Base-by-base conservation (phyloP, 2,113 vertebrate genomes). In the Prunella fulvescens region DNA sequence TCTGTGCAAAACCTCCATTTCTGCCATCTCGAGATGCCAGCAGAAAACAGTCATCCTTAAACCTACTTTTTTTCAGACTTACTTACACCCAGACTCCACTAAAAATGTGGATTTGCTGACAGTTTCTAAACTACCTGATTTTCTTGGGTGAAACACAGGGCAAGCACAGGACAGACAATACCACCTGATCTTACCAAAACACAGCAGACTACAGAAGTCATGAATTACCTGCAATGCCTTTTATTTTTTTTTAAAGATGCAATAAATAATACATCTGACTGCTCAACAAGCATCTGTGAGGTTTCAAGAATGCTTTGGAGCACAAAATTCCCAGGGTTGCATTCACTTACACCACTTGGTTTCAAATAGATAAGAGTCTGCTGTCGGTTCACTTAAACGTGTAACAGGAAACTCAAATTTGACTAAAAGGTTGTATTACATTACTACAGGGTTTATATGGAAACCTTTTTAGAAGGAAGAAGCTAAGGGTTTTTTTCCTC, bases 331-430 rank as follows among this genome's bases (percentile, higher is more conserved):
- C 94, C 85, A 10, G 17, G 92, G 76, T 77, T 79, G 20, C 76
- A 28, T 73, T 83, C 67, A 51, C 56, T 87, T 28, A 83, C 60
- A 73, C 64, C 73, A 48, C 44, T 88, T 35, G 72, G 81, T 92
- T 92, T 84, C 86, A 65, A 71, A 78, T 5, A 77, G 62, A 92
- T 39, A 11, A 1, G 13, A 77, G 72, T 51, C 79, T 71, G 85
- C 92, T 74, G 79, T 48, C 9, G 2, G 82, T 67, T 93, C 90
- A 61, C 72, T 90, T 35, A 71, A 90, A 67, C 3, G 1, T 62
- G 79, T 78, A 94, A 96, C 87, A 81, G 94, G 89, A 96, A 95
- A 92, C 95, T 86, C 87, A 48, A 92, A 95, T 93, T 93, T 81
- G 90, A 64, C 72, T 91, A 93, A 86, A 93, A 93, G 80, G 88